Base-by-base conservation (phyloP, 2,113 vertebrate genomes). In the Chlorodrepanis virens region DNA sequence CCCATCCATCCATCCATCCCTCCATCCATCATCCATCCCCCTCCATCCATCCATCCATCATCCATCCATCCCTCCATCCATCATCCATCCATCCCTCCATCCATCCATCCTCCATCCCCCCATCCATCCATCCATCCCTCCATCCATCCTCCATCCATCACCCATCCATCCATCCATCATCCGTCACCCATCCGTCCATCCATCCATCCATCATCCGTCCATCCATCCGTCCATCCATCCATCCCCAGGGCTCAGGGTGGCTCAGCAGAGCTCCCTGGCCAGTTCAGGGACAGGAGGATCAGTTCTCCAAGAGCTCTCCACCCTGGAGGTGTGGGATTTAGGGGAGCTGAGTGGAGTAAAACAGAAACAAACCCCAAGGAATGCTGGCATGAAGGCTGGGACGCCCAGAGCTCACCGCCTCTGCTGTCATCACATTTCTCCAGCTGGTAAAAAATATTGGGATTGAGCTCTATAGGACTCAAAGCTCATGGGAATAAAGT, bases 261-360 rank as follows among this genome's bases (percentile, higher is more conserved):
- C 45, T 4, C 47, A 2, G 0, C 2, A 3, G 7, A 4, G n/a
- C 0, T 15, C 2, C 35, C 5, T 1, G 35, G 13, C 20, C 6
- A 11, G 11, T 9, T 8, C 23, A 11, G 54, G 86, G 87, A 5
- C 12, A 18, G n/a, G 4, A 22, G 0, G 3, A 44, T 18, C 19
- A 63, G 3, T 3, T 31, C 25, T 22, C 49, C 14, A 0, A 1
- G 11, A 16, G 14, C 29, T 23, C 59, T 11, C 11, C 18, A 3
- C 9, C 10, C 12, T 5, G 29, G 9, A 27, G 31, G 0, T 4
- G 16, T 0, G 5, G 40, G 28, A 18, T 17, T 44, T 6, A 4
- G 7, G 22, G 77, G 10, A 25, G 49, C 29, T 21, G 2, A 11
- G 12, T 0, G 4, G 10, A 11, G 33, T 2, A 3, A 27, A 45